Evolutionary conservation across 2,113 vertebrate genomes (phyloP).

Genomic region (Todiramphus saurophagus): DNA sequence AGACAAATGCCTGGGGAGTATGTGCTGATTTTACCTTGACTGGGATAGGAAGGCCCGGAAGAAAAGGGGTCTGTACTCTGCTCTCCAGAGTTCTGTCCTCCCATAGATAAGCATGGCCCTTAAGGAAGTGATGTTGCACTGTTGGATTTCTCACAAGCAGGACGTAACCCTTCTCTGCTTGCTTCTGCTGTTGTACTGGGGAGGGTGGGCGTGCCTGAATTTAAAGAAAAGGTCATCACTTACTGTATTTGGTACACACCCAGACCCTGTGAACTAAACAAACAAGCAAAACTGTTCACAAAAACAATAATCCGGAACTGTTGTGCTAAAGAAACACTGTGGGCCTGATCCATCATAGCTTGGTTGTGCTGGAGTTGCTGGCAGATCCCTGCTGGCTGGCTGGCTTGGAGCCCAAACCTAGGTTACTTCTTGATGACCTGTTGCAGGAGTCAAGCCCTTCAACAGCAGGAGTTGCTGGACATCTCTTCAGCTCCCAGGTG

Average conservation of each 20-base stretch:
- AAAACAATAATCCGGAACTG: background rate
- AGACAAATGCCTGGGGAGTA: background rate
- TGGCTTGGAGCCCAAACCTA: background rate
- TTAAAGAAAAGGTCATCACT: background rate
- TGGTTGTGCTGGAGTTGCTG: background rate
- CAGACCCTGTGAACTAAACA: background rate
- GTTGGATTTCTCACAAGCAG: background rate
- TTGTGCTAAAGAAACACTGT: background rate
- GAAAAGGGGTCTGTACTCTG: background rate
- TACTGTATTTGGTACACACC: background rate
- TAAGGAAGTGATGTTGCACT: background rate
- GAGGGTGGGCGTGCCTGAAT: background rate
- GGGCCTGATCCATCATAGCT: background rate
- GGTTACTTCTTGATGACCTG: background rate
- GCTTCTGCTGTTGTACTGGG: background rate
- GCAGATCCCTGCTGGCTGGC: background rate
- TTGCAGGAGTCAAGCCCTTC: background rate
- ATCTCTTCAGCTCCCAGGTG: background rate
- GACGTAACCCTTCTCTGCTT: background rate
- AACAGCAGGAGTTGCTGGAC: background rate
- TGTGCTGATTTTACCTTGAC: background rate
- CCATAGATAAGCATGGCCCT: background rate
- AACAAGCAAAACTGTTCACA: background rate
- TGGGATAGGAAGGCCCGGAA: background rate
- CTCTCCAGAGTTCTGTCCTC: background rate